Base-by-base conservation (phyloP, 2,888 invertebrate genomes). In the Pollenia labialis region DNA sequence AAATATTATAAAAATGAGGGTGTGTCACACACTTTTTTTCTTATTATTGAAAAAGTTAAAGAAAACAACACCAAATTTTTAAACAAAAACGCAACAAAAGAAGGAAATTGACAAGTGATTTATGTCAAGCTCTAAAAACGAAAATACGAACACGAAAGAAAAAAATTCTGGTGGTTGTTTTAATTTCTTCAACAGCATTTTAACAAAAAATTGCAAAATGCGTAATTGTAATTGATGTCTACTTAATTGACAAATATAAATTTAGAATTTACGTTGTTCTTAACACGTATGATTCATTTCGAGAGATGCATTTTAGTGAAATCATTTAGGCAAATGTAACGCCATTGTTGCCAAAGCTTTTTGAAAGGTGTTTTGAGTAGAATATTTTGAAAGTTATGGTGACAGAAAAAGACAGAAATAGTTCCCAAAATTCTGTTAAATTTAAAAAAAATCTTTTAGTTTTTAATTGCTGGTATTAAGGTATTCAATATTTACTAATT, bases 71-170 rank as follows among this genome's bases (percentile, higher is more conserved):
- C 10, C 14, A 16, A 7, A 10, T 40, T 60, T 64, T 46, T 18
- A 6, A 16, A 23, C 18, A 44, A 23, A 23, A 23, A n/a, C n/a
- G n/a, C n/a, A 23, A 23, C 1, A 23, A 64, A 4, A 16, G 6
- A 32, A 32, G 32, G 32, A 12, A 64, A 64, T 52, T 52, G 62
- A 40, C 68, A 77, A 69, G 64, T 69, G 68, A 50, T 79, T 79
- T 69, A 48, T 58, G 48, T 50, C 69, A 50, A 60, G 46, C 68
- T 16, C 66, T 66, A 64, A 50, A 64, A 76, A 42, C 40, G 9
- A 42, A 46, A 60, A 42, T 40, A 60, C 9, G 6, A 18, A n/a
- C n/a, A 14, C 1, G 10, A 4, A 46, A 16, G 2, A 14, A 14
- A 56, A 56, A 56, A 18, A 18, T 23, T 32, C 32, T 32, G 1